Evolutionary conservation across 2,888 invertebrate genomes (phyloP).

Genomic region (Sericinus montela): DNA sequence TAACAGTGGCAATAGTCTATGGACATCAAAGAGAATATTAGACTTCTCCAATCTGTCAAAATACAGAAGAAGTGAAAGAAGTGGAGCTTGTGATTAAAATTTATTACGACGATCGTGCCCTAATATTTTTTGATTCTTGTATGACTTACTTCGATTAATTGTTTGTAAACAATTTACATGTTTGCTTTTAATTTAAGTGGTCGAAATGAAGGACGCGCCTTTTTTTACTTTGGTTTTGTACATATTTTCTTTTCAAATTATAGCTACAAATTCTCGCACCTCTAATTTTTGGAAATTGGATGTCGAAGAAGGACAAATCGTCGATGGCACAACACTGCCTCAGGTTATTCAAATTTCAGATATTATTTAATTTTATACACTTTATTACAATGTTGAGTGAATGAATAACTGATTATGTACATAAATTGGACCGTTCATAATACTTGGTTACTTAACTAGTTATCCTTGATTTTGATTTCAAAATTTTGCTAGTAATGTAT

Average conservation of each 20-base stretch:
- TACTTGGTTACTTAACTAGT: constrained; percentile 18
- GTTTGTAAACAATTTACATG: constrained; percentile 45
- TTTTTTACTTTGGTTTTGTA: constrained; percentile 82
- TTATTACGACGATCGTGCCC: constrained; percentile 40
- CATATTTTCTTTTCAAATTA: constrained; percentile 85
- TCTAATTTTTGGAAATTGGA: constrained; percentile 91
- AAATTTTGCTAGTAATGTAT: too few relatives aligned
- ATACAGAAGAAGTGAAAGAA: constrained; percentile 38
- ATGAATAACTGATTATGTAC: constrained; percentile 8
- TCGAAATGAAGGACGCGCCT: constrained; percentile 78
- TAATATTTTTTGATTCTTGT: constrained; percentile 40
- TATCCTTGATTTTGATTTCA: constrained; percentile 18
- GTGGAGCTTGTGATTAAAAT: constrained; percentile 47
- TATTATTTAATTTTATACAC: constrained; percentile 53
- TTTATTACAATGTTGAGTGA: constrained; percentile 32
- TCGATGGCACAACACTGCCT: constrained; percentile 80
- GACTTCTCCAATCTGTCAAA: constrained; percentile 34
- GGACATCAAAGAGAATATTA: too few relatives aligned
- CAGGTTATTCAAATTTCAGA: constrained; percentile 61
- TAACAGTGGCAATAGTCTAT: too few relatives aligned
- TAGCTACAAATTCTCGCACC: constrained; percentile 87
- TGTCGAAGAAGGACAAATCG: constrained; percentile 86
- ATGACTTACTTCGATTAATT: constrained; percentile 38
- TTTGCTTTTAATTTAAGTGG: constrained; percentile 44
- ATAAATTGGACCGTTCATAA: constrained; percentile 14